Percentiles rank a stretch among this genome's conserved stretches.
phyloP scores from a whole-genome alignment of 2,888 invertebrate genomes.

The Lampropteryx suffumata region DNA sequence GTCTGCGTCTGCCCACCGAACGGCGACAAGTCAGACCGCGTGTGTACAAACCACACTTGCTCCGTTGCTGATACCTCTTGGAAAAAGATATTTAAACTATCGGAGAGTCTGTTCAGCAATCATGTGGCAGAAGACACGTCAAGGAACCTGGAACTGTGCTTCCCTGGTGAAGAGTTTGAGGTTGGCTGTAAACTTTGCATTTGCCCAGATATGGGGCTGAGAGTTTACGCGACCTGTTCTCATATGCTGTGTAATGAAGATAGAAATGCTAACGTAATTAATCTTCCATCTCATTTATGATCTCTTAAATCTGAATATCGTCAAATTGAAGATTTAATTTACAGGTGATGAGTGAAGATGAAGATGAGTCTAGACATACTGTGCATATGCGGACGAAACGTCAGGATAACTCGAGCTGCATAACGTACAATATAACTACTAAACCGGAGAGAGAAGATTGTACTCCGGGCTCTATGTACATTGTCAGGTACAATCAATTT shows the following conservation, averaged over 20 bases:
- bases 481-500: slow-evolving; percentile 51
- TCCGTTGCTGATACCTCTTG: slow-evolving; percentile 47
- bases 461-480: slow-evolving; percentile 63
- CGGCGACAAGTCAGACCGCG: slow-evolving; percentile 58
- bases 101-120: slow-evolving; percentile 50
- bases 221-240: slow-evolving; percentile 61
- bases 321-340: too few relatives aligned
- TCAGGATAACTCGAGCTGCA: slow-evolving; percentile 35
- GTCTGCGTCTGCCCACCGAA: slow-evolving; percentile 72
- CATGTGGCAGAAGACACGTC: slow-evolving; percentile 40
- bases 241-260: slow-evolving; percentile 48
- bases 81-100: slow-evolving; percentile 58
- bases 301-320: too few relatives aligned
- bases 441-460: slow-evolving; percentile 43
- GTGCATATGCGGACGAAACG: slow-evolving; percentile 28
- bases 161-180: slow-evolving; percentile 70
- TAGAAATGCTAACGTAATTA: slow-evolving; percentile 12
- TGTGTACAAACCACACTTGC: slow-evolving; percentile 63
- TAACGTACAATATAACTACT: slow-evolving; percentile 39
- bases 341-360: slow-evolving; percentile 4
- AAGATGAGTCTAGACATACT: slow-evolving; percentile 1
- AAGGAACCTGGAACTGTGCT: slow-evolving; percentile 61
- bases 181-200: slow-evolving; percentile 68
- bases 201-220: slow-evolving; percentile 70
- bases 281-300: not conserved